Evolutionary conservation across 2,113 vertebrate species (phyloP).

Genomic region (Nannospalax galili): DNA sequence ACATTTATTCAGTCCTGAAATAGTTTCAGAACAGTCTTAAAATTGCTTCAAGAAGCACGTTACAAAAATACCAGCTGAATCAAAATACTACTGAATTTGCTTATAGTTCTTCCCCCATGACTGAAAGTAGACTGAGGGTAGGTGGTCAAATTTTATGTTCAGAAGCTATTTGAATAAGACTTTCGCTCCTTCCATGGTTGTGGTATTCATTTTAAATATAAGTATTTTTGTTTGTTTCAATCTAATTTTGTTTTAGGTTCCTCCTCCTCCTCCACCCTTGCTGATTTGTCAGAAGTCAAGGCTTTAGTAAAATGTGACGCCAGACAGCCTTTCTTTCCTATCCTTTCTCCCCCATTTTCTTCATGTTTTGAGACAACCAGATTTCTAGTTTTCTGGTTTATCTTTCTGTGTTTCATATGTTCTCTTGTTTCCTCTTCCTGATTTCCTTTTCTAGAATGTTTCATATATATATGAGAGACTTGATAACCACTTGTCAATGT

Average conservation of each 20-base stretch:
- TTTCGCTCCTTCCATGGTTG: not conserved
- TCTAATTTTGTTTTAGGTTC: not conserved
- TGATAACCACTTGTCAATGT: not conserved
- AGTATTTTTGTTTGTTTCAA: not conserved
- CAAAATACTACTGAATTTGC: constrained; percentile 32
- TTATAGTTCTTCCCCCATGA: not conserved
- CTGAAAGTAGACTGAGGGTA: not conserved
- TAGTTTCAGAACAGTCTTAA: not conserved
- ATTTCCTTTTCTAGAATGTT: constrained; percentile 3
- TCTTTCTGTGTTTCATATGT: not conserved
- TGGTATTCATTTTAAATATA: not conserved
- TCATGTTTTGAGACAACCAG: not conserved
- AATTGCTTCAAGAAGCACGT: not conserved
- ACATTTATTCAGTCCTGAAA: not conserved
- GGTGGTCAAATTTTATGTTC: not conserved
- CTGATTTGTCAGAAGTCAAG: not conserved
- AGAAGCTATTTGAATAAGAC: not conserved
- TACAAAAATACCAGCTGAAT: constrained; percentile 23
- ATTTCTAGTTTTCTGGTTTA: not conserved
- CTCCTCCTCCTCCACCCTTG: not conserved
- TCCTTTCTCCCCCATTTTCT: not conserved
- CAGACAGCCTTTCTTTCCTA: not conserved
- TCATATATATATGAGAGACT: not conserved
- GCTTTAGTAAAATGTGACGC: not conserved
- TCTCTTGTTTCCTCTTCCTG: not conserved